Percentiles rank a stretch among this genome's conserved stretches.
Evolutionary conservation across 2,888 invertebrate species (phyloP).

Genomic region (Nemoura dubitans): DNA sequence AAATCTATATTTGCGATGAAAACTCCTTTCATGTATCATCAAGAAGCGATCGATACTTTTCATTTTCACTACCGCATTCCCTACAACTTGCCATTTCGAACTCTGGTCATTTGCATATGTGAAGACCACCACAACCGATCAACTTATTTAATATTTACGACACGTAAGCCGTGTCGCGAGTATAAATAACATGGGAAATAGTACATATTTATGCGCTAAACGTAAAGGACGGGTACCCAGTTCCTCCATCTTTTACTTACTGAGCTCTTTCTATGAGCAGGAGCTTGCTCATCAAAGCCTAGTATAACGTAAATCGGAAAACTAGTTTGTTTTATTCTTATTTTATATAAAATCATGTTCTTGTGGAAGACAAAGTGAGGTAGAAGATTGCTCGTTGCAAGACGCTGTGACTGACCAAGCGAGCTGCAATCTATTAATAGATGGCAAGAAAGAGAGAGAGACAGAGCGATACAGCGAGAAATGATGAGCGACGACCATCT

Average conservation of each 20-base stretch:
- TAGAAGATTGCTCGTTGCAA: slow-evolving; percentile 28
- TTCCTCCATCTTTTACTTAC: neutral
- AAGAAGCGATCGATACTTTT: neutral
- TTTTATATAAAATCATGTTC: neutral
- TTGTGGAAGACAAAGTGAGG: slow-evolving; percentile 33
- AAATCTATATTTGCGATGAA: neutral
- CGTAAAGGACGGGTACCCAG: neutral
- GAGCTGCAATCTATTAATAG: slow-evolving; percentile 35
- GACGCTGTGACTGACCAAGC: slow-evolving; percentile 29
- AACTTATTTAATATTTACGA: slow-evolving; percentile 18
- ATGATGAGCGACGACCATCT: slow-evolving; percentile 27
- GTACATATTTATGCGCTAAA: neutral
- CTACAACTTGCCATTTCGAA: slow-evolving; percentile 13
- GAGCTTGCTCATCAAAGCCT: neutral
- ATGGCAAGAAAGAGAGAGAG: slow-evolving; percentile 9
- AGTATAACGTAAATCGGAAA: neutral
- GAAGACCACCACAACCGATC: slow-evolving; percentile 30
- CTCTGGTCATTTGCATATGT: neutral
- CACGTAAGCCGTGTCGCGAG: neutral
- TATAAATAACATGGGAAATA: slow-evolving; percentile 31
- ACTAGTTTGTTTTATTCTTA: neutral
- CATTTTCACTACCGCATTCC: neutral
- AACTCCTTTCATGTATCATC: neutral
- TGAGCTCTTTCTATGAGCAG: neutral
- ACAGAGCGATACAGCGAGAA: neutral